Conservation (phyloP, 2,888 invertebrate genomes). For the Thymelicus lineola region DNA sequence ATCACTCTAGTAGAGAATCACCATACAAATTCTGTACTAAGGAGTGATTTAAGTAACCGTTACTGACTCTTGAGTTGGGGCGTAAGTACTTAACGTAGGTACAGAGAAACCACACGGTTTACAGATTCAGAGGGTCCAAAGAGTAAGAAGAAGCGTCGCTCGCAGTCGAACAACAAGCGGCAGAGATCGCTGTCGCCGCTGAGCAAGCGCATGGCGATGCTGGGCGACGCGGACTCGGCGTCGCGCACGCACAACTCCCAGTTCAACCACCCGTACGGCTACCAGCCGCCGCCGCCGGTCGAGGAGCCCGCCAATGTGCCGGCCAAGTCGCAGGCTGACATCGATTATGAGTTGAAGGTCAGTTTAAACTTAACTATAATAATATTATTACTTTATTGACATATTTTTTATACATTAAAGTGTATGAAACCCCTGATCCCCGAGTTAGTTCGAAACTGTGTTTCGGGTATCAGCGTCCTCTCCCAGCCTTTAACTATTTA, state of each 20-base stretch:
- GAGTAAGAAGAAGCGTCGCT: constrained; percentile 85
- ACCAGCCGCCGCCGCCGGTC: constrained; percentile 84
- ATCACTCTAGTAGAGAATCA: no score
- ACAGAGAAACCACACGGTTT: constrained; percentile 37
- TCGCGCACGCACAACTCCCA: constrained; percentile 85
- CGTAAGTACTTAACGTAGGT: neutral
- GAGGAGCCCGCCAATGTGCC: constrained; percentile 70
- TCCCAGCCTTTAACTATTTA: no score
- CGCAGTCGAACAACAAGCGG: constrained; percentile 84
- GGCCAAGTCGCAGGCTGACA: constrained; percentile 74
- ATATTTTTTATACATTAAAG: no score
- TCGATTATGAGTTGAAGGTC: constrained; percentile 88
- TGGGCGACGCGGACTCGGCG: constrained; percentile 82
- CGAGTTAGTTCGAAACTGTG: no score
- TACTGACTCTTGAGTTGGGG: no score
- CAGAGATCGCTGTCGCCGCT: constrained; percentile 92
- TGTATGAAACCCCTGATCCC: no score
- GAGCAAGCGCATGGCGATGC: constrained; percentile 92
- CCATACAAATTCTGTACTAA: no score
- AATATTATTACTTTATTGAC: no score
- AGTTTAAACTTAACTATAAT: neutral
- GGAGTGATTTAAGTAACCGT: no score
- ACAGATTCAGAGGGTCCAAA: constrained; percentile 82
- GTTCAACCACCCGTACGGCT: constrained; percentile 88
- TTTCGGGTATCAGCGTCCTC: no score